Base-by-base conservation (phyloP, 2,797 vertebrate genomes). In the Tenualosa thibaudeaui region DNA sequence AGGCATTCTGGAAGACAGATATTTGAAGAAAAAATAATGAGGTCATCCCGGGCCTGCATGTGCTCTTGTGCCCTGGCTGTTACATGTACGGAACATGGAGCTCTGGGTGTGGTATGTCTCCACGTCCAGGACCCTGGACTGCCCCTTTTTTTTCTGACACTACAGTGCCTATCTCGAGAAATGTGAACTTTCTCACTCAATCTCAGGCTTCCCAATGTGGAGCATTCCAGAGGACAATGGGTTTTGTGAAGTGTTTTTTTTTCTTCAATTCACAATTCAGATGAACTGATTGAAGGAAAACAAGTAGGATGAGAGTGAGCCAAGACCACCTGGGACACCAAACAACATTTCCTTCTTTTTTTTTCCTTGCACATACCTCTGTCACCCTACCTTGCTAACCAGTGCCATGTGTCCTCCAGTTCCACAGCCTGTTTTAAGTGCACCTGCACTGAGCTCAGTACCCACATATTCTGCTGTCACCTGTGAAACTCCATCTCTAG, bases 361-460 rank as follows among this genome's bases (percentile, higher is more conserved):
- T 22, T 8, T 10, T 46, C 83, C 10, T 9, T 3, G 53, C 53
- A 15, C 31, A 46, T 78, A 19, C 37, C 9, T 81, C 71, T 43
- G 50, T 31, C 71, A 78, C 37, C 71, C 37, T 22, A 19, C 37
- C 71, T 78, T 46, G 37, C 71, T 43, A 78, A 78, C 19, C 71
- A 17, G 15, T 78, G 71, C 71, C 71, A 75, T 75, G 68, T 75
- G 83, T 19, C 56, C 37, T 58, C 13, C 54, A 3, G 40, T 49
- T 46, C 84, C 81, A 26, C 40, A 8, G 3, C 2, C 37, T 62
- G 81, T 81, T 51, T 53, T 26, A 65, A 82, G 84, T 17, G 65
- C 86, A 87, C 86, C 81, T 87, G 86, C 53, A 7, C 43, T 85
- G 84, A 85, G 81, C 60, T 82, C 86, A 87, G 83, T 24, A 75